These are phyloP conservation scores for Tapirus terrestris DNA, from an alignment of 2,113 vertebrate genomes.

Conservation along the genomic window DNA sequence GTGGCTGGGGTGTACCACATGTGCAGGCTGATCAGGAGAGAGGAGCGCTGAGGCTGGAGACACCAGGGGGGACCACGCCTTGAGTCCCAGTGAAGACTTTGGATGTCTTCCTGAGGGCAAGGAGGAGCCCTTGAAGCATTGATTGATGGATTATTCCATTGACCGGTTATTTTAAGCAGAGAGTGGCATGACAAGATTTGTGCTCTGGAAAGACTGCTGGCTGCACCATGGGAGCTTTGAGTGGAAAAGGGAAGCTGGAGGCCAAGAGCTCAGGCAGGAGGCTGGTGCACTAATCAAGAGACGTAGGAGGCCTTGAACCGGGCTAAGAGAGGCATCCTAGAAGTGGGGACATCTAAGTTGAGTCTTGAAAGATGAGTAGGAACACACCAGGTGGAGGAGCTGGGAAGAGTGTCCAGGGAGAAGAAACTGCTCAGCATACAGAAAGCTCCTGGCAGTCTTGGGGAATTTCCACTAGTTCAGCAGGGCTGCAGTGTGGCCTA, in stretches of 20 bases:
- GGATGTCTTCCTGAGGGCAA: constrained; percentile 70
- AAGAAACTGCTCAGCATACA: constrained; percentile 10
- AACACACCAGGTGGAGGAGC: not conserved
- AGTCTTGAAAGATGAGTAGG: constrained; percentile 64
- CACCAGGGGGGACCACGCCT: not conserved
- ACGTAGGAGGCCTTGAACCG: not conserved
- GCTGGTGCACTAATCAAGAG: not conserved
- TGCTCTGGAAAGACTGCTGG: constrained; percentile 35
- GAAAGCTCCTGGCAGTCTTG: constrained; percentile 27
- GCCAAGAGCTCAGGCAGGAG: not conserved
- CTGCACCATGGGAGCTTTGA: not conserved
- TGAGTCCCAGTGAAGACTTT: constrained; percentile 27
- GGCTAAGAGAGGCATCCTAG: not conserved
- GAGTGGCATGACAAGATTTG: constrained; percentile 62
- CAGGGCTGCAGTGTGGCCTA: not conserved
- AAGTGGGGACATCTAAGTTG: constrained; percentile 45
- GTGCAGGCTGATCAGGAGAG: not conserved
- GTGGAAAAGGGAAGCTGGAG: not conserved
- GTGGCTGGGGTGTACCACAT: rapidly evolving
- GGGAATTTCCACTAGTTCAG: constrained; percentile 66
- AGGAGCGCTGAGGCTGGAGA: not conserved
- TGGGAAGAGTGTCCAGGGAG: not conserved
- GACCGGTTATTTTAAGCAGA: constrained; percentile 75
- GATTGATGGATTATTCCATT: constrained; percentile 73
- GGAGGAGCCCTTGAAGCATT: constrained; percentile 67